Evolutionary conservation across 2,797 vertebrate species (phyloP).

Genomic region (Xerus rutilus): DNA sequence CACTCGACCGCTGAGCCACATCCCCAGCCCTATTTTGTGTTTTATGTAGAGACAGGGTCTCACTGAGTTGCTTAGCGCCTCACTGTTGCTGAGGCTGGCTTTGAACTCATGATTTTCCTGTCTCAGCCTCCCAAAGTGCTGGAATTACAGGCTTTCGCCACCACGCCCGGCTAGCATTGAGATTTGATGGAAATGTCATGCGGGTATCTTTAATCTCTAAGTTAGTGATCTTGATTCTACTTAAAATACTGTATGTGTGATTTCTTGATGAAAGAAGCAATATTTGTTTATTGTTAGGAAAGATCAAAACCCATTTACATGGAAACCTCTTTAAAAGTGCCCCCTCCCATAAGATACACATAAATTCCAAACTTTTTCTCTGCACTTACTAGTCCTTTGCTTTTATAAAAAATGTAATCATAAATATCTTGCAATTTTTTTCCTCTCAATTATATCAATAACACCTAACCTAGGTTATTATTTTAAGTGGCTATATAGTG

Average conservation of each 20-base stretch:
- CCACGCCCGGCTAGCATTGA: too few species aligned
- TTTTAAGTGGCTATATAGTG: background rate
- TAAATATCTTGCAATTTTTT: background rate
- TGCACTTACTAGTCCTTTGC: background rate
- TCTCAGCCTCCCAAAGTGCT: too few species aligned
- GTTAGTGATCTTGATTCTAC: slow-evolving; percentile 15
- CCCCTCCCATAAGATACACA: background rate
- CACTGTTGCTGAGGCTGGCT: too few species aligned
- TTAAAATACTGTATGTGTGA: slow-evolving; percentile 34
- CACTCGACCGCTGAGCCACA: too few species aligned
- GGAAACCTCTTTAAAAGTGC: slow-evolving; percentile 20
- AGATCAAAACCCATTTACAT: slow-evolving; percentile 44
- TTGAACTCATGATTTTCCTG: too few species aligned
- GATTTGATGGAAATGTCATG: background rate
- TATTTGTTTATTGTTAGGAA: background rate
- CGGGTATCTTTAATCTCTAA: background rate
- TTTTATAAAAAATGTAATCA: slow-evolving; percentile 49
- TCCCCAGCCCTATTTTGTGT: too few species aligned
- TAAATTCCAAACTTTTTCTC: slow-evolving; percentile 16
- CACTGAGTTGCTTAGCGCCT: too few species aligned
- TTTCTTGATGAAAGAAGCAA: slow-evolving; percentile 56
- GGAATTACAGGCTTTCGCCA: too few species aligned
- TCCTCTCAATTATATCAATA: slow-evolving; percentile 27
- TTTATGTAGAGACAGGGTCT: too few species aligned
- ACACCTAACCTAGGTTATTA: background rate